phyloP scores from a whole-genome alignment of 2,888 invertebrate genomes.

The Psococerastis gibbosa region DNA sequence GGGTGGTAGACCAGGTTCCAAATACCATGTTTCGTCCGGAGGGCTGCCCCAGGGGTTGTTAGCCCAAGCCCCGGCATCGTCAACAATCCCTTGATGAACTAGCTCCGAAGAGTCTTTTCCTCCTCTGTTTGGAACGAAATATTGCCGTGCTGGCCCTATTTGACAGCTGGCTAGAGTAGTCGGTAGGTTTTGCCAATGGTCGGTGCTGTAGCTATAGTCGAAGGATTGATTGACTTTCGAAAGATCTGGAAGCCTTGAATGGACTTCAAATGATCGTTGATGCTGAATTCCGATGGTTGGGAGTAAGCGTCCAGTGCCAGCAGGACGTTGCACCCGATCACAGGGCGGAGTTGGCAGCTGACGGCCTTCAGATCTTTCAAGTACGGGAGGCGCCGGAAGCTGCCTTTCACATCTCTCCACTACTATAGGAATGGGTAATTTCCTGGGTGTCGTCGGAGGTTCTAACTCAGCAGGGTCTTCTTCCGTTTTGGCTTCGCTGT shows the following conservation, averaged over 20 bases:
- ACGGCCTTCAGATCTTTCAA: neutral
- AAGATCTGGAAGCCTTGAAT: neutral
- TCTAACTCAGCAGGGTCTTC: conserved; percentile 1
- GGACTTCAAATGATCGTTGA: conserved; percentile 3
- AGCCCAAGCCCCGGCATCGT: neutral
- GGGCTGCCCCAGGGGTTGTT: conserved; percentile 8
- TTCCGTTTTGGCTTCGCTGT: neutral
- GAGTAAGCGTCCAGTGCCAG: conserved; percentile 2
- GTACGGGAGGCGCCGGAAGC: neutral
- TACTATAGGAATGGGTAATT: conserved; percentile 1
- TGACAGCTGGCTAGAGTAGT: conserved; percentile 3
- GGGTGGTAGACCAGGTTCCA: neutral
- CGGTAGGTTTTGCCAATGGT: conserved; percentile 5
- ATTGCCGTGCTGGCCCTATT: neutral
- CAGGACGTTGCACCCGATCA: conserved; percentile 1
- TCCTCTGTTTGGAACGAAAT: conserved; percentile 7
- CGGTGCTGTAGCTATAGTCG: neutral
- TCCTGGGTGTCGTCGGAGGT: conserved; percentile 5
- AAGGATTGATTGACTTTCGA: conserved; percentile 5
- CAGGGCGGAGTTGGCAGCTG: conserved; percentile 7
- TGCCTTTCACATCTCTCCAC: conserved; percentile 1
- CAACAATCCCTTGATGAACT: neutral
- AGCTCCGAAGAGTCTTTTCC: conserved; percentile 5
- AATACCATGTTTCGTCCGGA: neutral
- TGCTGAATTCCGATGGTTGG: conserved; percentile 9